These are phyloP conservation scores for Galerucella pusilla DNA, from an alignment of 2,888 invertebrate species.

Conservation along the genomic window DNA sequence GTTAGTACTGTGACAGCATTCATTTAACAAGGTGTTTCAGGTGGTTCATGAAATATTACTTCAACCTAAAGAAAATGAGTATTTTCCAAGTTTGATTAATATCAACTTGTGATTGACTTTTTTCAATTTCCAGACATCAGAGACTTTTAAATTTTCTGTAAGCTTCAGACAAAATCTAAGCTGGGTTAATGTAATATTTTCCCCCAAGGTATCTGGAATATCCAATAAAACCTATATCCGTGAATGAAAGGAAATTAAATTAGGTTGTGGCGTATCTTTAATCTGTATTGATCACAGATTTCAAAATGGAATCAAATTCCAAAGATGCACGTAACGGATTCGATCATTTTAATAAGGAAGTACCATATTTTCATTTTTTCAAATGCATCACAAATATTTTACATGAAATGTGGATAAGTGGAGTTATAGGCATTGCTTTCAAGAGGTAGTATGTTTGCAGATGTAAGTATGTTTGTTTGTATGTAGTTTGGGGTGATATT, in stretches of 20 bases:
- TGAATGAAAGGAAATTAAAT: constrained; percentile 21
- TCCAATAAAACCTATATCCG: constrained; percentile 23
- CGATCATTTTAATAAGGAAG: no score
- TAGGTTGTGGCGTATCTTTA: constrained; percentile 1
- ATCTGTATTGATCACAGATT: constrained; percentile 4
- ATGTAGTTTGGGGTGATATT: no score
- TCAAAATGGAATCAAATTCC: constrained; percentile 5
- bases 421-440: no score
- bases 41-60: not conserved
- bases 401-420: no score
- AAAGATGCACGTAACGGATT: not conserved
- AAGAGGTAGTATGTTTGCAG: no score
- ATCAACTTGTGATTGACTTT: constrained; percentile 22
- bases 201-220: constrained; percentile 24
- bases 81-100: constrained; percentile 7
- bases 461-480: no score
- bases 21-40: no score
- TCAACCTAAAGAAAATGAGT: not conserved
- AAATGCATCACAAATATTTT: no score
- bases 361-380: no score
- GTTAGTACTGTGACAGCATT: no score
- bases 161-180: constrained; percentile 25
- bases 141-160: constrained; percentile 21
- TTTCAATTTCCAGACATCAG: constrained; percentile 24
- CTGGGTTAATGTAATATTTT: constrained; percentile 29